Percentiles rank a stretch among this genome's conserved stretches.
Conservation (phyloP, 1,140 invertebrate species). For the Maconellicoccus hirsutus region DNA sequence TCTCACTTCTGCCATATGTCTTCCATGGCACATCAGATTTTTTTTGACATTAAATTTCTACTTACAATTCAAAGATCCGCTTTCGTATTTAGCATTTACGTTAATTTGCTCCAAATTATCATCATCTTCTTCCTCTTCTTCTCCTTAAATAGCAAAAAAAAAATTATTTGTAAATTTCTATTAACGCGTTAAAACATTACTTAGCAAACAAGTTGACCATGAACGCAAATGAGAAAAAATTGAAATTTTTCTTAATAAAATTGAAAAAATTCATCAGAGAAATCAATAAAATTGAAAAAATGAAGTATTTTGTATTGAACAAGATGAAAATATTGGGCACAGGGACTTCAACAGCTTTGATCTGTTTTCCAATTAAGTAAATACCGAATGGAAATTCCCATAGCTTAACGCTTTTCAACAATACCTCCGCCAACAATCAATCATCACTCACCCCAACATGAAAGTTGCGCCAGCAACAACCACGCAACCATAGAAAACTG, state of each 20-base stretch:
- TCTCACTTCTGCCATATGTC: too few relatives aligned
- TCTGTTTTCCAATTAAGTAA: too few relatives aligned
- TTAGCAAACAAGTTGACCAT: too few relatives aligned
- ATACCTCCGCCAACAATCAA: neutral
- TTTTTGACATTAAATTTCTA: neutral
- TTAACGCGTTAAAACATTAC: too few relatives aligned
- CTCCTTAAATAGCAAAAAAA: neutral
- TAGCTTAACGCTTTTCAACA: neutral
- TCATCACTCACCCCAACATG: neutral
- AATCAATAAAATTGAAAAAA: neutral
- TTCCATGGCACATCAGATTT: too few relatives aligned
- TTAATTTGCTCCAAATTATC: neutral
- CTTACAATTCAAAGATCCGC: neutral
- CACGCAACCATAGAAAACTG: conserved; percentile 1
- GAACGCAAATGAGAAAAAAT: too few relatives aligned
- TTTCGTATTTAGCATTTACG: neutral
- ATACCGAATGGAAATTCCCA: too few relatives aligned
- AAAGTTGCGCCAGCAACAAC: neutral
- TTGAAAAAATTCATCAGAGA: too few relatives aligned
- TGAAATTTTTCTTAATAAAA: too few relatives aligned
- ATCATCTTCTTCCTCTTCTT: neutral
- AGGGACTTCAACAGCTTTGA: neutral
- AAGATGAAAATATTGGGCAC: neutral
- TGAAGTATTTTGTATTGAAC: neutral
- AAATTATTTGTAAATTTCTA: neutral